A percentile compares a stretch with the other conserved stretches of the same genome.
Evolutionary conservation across 2,113 vertebrate genomes (phyloP).

Genomic region (Macrotus californicus): DNA sequence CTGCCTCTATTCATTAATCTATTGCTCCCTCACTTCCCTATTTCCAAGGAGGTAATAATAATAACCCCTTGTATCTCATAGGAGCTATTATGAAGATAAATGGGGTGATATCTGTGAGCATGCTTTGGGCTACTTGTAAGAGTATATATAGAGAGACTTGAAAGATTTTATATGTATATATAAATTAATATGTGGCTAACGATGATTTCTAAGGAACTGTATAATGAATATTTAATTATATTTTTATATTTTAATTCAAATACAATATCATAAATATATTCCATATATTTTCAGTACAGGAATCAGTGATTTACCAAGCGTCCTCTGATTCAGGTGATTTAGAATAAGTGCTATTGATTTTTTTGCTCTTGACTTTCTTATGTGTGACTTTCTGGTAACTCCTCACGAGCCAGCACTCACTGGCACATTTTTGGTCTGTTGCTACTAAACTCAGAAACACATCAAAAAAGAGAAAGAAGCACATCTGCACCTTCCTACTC

Average conservation of each 20-base stretch:
- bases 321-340: background rate
- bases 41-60: background rate
- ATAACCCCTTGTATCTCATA: background rate
- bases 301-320: background rate
- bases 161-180: background rate
- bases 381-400: background rate
- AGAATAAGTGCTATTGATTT: constrained; percentile 26
- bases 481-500: background rate
- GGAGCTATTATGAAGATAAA: background rate
- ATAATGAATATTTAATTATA: background rate
- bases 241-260: background rate
- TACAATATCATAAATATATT: background rate
- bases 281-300: background rate
- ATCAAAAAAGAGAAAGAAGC: background rate
- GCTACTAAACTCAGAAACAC: background rate
- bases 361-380: background rate
- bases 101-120: background rate
- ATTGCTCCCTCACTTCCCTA: no score
- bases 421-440: background rate
- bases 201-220: background rate
- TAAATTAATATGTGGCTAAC: background rate
- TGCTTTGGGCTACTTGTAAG: background rate
- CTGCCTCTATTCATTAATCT: no score
- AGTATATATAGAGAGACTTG: background rate
- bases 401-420: background rate